phyloP scores from a whole-genome alignment of 2,888 invertebrate species.

The Papilio protenor region DNA sequence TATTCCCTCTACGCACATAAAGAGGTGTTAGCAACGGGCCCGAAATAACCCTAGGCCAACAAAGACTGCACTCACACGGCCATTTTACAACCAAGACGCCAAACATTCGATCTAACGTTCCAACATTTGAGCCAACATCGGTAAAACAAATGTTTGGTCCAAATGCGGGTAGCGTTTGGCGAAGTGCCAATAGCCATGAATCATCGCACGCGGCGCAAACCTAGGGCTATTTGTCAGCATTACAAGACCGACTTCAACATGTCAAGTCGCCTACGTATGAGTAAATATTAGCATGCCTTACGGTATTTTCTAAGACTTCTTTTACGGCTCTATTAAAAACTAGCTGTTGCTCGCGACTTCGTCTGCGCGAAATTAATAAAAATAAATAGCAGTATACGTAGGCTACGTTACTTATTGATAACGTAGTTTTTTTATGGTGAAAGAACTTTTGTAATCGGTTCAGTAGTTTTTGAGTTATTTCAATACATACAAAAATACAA shows the following conservation, averaged over 20 bases:
- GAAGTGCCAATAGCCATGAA: constrained; percentile 71
- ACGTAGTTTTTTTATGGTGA: too few relatives aligned
- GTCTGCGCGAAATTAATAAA: too few relatives aligned
- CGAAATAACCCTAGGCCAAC: constrained; percentile 37
- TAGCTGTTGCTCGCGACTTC: too few relatives aligned
- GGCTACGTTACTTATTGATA: too few relatives aligned
- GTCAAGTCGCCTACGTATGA: constrained; percentile 3
- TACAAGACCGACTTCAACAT: constrained; percentile 55
- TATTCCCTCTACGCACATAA: constrained; percentile 34
- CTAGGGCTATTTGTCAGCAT: constrained; percentile 76
- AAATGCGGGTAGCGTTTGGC: constrained; percentile 56
- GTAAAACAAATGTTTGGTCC: constrained; percentile 23
- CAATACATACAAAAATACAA: too few relatives aligned
- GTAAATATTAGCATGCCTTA: constrained; percentile 2
- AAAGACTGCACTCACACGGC: constrained; percentile 34
- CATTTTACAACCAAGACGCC: constrained; percentile 16
- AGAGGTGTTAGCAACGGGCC: constrained; percentile 37
- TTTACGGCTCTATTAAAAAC: too few relatives aligned
- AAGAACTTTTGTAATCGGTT: too few relatives aligned
- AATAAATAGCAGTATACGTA: too few relatives aligned
- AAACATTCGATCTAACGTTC: neutral
- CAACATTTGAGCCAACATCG: constrained; percentile 30
- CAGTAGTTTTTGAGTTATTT: too few relatives aligned
- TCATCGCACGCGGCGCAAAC: constrained; percentile 71
- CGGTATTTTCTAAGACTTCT: neutral